Evolutionary conservation across 2,113 vertebrate species (phyloP), one percentile per base, ranked within the genome.

Genomic region (Lonchura striata): DNA sequence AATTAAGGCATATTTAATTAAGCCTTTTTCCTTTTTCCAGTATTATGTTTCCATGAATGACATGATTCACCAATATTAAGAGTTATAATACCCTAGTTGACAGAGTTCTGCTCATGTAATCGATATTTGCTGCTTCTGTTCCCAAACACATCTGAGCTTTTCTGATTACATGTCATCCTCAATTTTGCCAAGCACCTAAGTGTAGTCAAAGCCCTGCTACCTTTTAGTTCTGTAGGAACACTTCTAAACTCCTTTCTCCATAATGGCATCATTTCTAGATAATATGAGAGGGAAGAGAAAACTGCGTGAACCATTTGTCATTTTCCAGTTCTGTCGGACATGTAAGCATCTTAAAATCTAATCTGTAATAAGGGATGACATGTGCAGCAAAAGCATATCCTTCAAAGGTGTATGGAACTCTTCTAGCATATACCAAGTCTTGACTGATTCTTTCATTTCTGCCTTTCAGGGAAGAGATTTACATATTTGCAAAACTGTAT

Each of bases 81-180:
- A 78, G 17, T 37, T 86, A 41, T 77, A 79, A 82, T 52, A 88
- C 53, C 59, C 49, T 63, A 72, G 75, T 19, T 0, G 3, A 66
- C 60, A 86, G 56, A 75, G 21, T 15, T 77, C 33, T 91, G 56
- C 61, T 93, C 64, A 35, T 25, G 33, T 44, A 92, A 96, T 88
- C 10, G 0, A 63, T 95, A 92, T 42, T 69, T 82, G 60, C 79
- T 80, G 46, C 72, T 82, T 82, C 72, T 53, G 33, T 41, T 96
- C 71, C 60, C 56, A 80, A 91, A 80, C 37, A 81, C 91, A 96
- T 63, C 70, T 94, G 76, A 88, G 72, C 27, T 77, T 82, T 96
- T 96, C 81, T 94, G 72, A 96, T 92, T 94, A 92, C 59, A 33
- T 70, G 93, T 92, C 95, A 96, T 74, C 82, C 53, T 90, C 79